Base-by-base conservation (phyloP, 2,113 vertebrate species). In the Eptatretus burgeri region DNA sequence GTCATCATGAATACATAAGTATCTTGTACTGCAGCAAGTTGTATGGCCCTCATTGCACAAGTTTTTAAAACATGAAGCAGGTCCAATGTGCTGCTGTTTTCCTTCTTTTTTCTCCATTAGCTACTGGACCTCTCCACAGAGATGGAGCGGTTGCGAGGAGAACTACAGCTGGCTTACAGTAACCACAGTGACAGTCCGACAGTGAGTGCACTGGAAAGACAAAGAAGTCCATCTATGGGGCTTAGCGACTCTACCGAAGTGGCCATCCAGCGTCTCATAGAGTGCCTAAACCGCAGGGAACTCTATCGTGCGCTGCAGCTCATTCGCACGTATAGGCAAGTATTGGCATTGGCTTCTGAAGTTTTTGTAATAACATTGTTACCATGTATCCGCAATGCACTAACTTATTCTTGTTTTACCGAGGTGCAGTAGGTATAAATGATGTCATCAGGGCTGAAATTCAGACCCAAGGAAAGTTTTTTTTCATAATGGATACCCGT, bases 81-180 rank as follows among this genome's bases (percentile, higher is more conserved):
- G 13, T 14, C n/a, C 12, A 51, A 52, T 51, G 19, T 52, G 51
- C 52, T 65, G 51, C 50, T 51, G 17, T 11, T 65, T 41, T 14
- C n/a, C 51, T 52, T 18, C 14, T 51, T 70, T 64, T 67, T 63
- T 50, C 68, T 63, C 62, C 9, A 70, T 69, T 67, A 98, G 91
- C 77, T 98, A 63, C 75, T 93, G 69, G 95, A 98, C 72, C 94
- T 98, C 87, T 98, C 91, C 52, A 79, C 82, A 68, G 91, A 98
- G 71, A 78, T 98, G 67, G 88, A 80, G n/a, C 82, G 85, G 51
- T 67, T 98, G 71, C 89, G 79, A 78, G 79, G 74, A 69, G 85
- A 80, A 65, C 80, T 96, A 63, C 83, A 83, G 72, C 79, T 83
- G 19, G 86, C 91, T 14, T 41, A 41, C 27, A 41, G 80, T 16